Conservation (phyloP, 2,113 vertebrate species). For the Oceanites oceanicus region DNA sequence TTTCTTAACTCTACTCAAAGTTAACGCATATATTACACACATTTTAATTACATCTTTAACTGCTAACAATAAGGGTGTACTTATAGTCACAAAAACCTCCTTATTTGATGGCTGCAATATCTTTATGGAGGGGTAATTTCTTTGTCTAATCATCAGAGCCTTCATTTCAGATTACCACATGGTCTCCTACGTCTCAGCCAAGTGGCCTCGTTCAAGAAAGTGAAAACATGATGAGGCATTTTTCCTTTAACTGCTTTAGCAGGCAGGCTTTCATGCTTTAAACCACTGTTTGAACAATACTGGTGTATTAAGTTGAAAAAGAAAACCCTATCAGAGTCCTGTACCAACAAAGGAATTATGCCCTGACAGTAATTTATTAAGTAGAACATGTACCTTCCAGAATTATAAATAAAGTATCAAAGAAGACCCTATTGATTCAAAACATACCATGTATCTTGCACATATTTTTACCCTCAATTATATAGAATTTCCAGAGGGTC, state of each 20-base stretch:
- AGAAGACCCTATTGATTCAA: background rate
- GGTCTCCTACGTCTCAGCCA: background rate
- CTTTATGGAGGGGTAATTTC: background rate
- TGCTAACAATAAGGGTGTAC: background rate
- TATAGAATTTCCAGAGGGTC: background rate
- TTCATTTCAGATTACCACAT: background rate
- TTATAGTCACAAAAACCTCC: background rate
- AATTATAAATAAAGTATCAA: background rate
- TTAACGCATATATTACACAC: background rate
- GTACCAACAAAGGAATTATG: background rate
- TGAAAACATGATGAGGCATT: background rate
- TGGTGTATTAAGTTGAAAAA: background rate
- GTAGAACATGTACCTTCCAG: background rate
- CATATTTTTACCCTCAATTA: background rate
- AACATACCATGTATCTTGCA: fast-evolving
- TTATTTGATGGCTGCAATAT: background rate
- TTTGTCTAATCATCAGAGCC: background rate
- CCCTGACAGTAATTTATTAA: background rate
- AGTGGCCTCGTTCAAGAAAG: background rate
- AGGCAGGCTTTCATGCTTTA: background rate
- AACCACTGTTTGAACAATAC: background rate
- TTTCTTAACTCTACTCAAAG: background rate
- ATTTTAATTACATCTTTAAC: background rate
- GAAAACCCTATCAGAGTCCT: background rate
- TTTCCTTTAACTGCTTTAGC: background rate